Evolutionary conservation across 2,888 invertebrate species (phyloP).

Genomic region (Automeris io): DNA sequence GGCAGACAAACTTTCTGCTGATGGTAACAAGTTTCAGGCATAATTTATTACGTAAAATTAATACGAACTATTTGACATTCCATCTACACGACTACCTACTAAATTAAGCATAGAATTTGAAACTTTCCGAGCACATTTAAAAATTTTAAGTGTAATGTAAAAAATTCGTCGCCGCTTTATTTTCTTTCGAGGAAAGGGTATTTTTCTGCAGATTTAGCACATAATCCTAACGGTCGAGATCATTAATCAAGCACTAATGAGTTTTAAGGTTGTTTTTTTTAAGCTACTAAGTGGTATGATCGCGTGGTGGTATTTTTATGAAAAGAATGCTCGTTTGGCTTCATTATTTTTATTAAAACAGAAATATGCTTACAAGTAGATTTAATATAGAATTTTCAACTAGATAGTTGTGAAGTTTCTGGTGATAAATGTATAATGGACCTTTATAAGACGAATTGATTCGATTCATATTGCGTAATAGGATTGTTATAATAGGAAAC

Average conservation of each 20-base stretch:
- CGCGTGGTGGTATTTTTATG: not conserved
- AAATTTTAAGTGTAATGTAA: constrained; percentile 27
- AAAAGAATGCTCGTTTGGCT: not conserved
- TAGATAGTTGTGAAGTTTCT: constrained; percentile 1
- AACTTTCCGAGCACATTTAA: constrained; percentile 26
- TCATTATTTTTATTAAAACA: not conserved
- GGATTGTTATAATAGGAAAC: constrained; percentile 16
- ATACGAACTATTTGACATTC: constrained; percentile 39
- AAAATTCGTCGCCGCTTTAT: constrained; percentile 18
- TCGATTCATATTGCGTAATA: constrained; percentile 9
- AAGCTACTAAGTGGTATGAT: constrained; percentile 11
- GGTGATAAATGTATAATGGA: constrained; percentile 8
- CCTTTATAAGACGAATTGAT: constrained; percentile 13
- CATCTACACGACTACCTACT: constrained; percentile 26
- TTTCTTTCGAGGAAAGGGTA: constrained; percentile 25
- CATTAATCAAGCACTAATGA: constrained; percentile 65
- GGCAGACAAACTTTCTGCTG: not conserved
- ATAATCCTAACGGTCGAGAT: constrained; percentile 40
- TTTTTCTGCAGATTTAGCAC: constrained; percentile 46
- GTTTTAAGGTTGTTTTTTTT: constrained; percentile 28
- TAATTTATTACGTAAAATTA: constrained; percentile 24
- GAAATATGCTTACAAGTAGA: not conserved
- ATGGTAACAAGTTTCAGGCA: constrained; percentile 15
- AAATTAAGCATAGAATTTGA: constrained; percentile 27
- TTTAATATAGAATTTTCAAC: not conserved